Base-by-base conservation (phyloP, 2,888 invertebrate genomes). In the Himalopsyche anomala region DNA sequence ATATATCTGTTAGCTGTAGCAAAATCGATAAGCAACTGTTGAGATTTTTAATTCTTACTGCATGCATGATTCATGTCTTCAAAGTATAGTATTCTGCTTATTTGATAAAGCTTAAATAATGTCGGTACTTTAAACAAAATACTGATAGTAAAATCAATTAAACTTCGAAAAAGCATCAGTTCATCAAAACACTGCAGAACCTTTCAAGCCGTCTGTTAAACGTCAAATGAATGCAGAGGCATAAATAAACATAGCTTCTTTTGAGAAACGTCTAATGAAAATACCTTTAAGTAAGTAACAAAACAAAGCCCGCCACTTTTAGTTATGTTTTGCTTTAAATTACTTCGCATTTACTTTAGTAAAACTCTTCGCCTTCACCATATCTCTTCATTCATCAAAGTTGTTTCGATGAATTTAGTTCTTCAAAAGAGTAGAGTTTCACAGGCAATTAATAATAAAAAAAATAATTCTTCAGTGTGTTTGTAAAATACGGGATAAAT, bases 181-280 rank as follows among this genome's bases (percentile, higher is more conserved):
- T 38, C 8, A 74, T 74, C 38, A 36, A 74, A 74, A 74, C 3
- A 15, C 62, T 62, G 5, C 69, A 36, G 38, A 74, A 38, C 38
- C 74, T 74, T 74, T 74, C 74, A 38, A 74, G n/a, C 5, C 19
- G 38, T 74, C 74, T 74, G 74, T 74, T 74, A 62, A 62, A 62
- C 62, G 19, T 62, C 62, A 19, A 62, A 19, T 28, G 62, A 19
- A 62, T 74, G 74, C 74, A 74, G 36, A 74, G 15, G 74, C 15
- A 36, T 15, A 36, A 74, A 74, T 74, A 74, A 74, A 36, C 74
- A 36, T 38, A 12, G 74, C 28, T 38, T 74, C 74, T 74, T 74
- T 38, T 74, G 74, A 74, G 74, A 74, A 74, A 36, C 36, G 38
- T 74, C 74, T 74, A 36, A 74, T 74, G 74, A 74, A 74, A 74